Evolutionary conservation across 2,888 invertebrate genomes (phyloP).

Genomic region (Zygothrica quintamaculata): DNA sequence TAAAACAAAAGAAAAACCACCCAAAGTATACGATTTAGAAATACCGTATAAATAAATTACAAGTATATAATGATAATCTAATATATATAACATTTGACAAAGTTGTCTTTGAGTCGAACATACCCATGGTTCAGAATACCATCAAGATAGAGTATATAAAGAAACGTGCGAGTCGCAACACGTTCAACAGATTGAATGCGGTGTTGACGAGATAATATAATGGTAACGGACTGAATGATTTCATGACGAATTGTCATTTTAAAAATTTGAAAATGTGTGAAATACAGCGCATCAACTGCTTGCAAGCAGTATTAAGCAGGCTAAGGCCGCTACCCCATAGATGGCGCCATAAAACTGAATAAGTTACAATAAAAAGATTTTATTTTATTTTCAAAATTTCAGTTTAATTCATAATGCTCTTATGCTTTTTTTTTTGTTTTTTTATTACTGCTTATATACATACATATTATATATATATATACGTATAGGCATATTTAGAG

Average conservation of each 20-base stretch:
- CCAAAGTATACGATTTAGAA: not conserved
- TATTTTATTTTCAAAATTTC: slow-evolving; percentile 65
- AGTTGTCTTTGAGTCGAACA: no score
- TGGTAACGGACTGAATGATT: not conserved
- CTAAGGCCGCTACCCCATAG: slow-evolving; percentile 6
- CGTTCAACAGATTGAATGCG: slow-evolving; percentile 20
- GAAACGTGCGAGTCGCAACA: slow-evolving; percentile 9
- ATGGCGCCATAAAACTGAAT: slow-evolving; percentile 39
- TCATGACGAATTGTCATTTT: not conserved
- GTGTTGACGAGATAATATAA: slow-evolving; percentile 12
- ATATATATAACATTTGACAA: no score
- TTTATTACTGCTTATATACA: slow-evolving; percentile 65
- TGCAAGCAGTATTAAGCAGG: slow-evolving; percentile 10
- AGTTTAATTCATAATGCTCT: slow-evolving; percentile 72
- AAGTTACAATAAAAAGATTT: not conserved
- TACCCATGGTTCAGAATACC: no score
- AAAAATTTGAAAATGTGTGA: not conserved
- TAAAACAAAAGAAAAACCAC: not conserved
- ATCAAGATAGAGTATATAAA: not conserved
- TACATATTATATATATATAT: slow-evolving; percentile 7
- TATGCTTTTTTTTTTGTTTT: no score
- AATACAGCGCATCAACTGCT: slow-evolving; percentile 20
- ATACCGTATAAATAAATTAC: slow-evolving; percentile 18
- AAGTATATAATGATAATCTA: no score
- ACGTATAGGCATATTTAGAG: slow-evolving; percentile 41